A percentile compares a stretch with the other conserved stretches of the same genome.
Evolutionary conservation across 2,888 invertebrate genomes (phyloP).

Genomic region (Drosophila atripex): DNA sequence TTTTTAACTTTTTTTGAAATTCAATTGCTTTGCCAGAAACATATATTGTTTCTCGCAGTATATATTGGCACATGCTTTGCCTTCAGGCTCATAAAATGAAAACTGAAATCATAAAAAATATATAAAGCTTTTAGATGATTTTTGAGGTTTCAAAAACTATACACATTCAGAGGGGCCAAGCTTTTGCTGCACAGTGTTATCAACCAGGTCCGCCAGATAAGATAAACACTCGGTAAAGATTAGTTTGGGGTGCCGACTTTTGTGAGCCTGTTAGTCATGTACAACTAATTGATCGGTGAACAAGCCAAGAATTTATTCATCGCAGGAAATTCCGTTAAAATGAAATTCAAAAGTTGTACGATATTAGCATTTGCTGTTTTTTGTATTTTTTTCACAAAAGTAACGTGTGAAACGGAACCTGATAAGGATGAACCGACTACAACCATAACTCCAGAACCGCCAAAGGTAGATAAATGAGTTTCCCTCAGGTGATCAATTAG

Average conservation of each 20-base stretch:
- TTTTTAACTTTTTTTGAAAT: too few species aligned
- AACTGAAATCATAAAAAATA: too few species aligned
- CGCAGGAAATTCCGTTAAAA: background rate
- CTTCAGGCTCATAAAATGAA: too few species aligned
- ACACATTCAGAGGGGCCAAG: background rate
- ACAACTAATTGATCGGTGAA: constrained; percentile 26
- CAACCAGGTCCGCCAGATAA: constrained; percentile 16
- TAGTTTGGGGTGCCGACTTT: constrained; percentile 14
- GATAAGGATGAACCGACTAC: constrained; percentile 3
- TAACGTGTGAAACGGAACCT: constrained; percentile 2
- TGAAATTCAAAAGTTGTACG: constrained; percentile 3
- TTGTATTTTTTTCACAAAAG: background rate
- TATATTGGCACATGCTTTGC: too few species aligned
- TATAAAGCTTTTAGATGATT: too few species aligned
- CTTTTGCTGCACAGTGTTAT: constrained; percentile 21
- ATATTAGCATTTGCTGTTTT: constrained; percentile 8
- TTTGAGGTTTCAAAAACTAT: too few species aligned
- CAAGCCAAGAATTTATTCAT: constrained; percentile 1
- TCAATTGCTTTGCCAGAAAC: too few species aligned
- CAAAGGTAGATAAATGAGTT: constrained; percentile 17
- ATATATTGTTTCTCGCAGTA: too few species aligned
- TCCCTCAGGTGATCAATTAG: background rate
- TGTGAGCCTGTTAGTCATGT: constrained; percentile 24
- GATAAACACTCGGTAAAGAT: constrained; percentile 26
- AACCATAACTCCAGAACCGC: background rate